Evolutionary conservation across 2,888 invertebrate genomes (phyloP), one percentile per base, ranked within the genome.

Genomic region (Lucinisca nassula): DNA sequence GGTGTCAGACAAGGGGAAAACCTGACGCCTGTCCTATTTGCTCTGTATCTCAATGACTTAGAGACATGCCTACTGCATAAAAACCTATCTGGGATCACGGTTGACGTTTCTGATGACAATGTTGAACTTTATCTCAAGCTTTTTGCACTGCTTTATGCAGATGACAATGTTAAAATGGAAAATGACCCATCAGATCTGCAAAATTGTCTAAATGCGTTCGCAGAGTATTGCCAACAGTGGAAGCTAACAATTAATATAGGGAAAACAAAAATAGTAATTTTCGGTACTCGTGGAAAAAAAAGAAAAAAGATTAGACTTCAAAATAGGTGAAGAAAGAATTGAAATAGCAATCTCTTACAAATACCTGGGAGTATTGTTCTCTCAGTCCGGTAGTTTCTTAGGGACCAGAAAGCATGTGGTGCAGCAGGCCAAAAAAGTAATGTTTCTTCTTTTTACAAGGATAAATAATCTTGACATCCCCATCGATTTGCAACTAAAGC

Each of bases 111-210:
- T 37, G 32, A 35, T 37, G 17, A 14, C 6, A 40, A 79, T 17
- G 6, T 40, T n/a, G 40, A n/a, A 24, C 0, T 70, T 6, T 86
- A 74, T 73, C 74, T 86, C 32, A 86, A 82, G 72, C 72, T 86
- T 0, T 45, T 86, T 32, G 8, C 78, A 2, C 32, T 82, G 30
- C 79, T 85, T 27, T 82, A 85, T 49, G 89, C 86, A 21, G 86
- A 89, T 49, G 89, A 89, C 49, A 87, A 79, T 27, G 79, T 84
- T 17, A 37, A 87, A 21, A 24, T 89, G 14, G 49, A 87, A 6
- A 75, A 85, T 32, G 32, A 24, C 12, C 37, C 37, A 10, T 17
- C 67, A 17, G 84, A 87, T 58, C 51, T 84, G 10, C 84, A 84
- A 67, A 79, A 61, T 24, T 32, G 61, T 35, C 51, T 89, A 17